Percentiles rank a stretch among this genome's conserved stretches.
phyloP scores from a whole-genome alignment of 2,888 invertebrate genomes.

The Hipparchia sbordonii region DNA sequence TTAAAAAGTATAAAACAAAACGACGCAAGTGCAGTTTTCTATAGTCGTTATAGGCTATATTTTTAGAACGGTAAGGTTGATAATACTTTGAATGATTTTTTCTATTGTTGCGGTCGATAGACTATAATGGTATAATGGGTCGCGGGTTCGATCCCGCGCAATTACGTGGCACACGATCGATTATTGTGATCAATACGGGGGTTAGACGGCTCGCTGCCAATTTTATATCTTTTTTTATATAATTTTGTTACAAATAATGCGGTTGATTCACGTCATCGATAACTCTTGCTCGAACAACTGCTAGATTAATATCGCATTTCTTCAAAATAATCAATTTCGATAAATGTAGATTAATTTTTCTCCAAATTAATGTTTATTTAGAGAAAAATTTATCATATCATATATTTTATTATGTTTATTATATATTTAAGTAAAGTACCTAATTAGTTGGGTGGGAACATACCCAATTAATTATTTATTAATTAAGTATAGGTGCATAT shows the following conservation, averaged over 20 bases:
- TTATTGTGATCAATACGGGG: conserved; percentile 82
- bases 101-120: conserved; percentile 76
- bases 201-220: conserved; percentile 81
- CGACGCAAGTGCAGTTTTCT: conserved; percentile 18
- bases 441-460: too few species aligned
- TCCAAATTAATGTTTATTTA: too few species aligned
- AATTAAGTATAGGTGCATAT: too few species aligned
- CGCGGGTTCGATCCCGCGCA: conserved; percentile 76
- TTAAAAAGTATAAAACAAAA: conserved; percentile 7
- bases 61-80: conserved; percentile 29
- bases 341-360: too few species aligned
- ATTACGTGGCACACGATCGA: conserved; percentile 83
- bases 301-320: conserved; percentile 15
- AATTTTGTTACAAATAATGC: conserved; percentile 71
- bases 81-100: conserved; percentile 40
- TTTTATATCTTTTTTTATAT: conserved; percentile 74
- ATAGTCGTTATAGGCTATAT: conserved; percentile 22
- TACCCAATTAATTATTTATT: too few species aligned
- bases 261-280: conserved; percentile 64
- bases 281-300: conserved; percentile 46
- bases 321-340: neutral
- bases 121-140: conserved; percentile 81
- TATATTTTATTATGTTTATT: too few species aligned
- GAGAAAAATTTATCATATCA: too few species aligned
- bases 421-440: too few species aligned